These are phyloP conservation scores for Dunckerocampus dactyliophorus DNA, from an alignment of 2,113 vertebrate genomes.

Conservation along the genomic window DNA sequence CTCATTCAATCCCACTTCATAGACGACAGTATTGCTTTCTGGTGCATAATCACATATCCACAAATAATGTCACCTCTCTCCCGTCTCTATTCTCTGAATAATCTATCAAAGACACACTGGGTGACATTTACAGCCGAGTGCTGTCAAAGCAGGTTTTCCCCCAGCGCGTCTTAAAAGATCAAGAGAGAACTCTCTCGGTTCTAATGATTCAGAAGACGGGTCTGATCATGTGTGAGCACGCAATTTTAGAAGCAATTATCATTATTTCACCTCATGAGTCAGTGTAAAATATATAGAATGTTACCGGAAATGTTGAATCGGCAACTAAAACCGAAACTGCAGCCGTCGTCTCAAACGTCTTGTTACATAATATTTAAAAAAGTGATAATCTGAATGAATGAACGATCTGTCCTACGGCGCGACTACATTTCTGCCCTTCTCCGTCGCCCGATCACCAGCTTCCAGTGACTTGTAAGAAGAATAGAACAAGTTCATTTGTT, in stretches of 20 bases:
- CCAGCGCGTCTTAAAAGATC: slow-evolving; percentile 37
- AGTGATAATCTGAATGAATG: too few species aligned
- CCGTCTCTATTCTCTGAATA: slow-evolving; percentile 32
- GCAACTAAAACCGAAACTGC: too few species aligned
- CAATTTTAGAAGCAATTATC: slow-evolving; percentile 12
- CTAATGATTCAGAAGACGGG: slow-evolving; percentile 48
- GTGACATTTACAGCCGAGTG: slow-evolving; percentile 42
- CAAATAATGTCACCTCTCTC: slow-evolving; percentile 42
- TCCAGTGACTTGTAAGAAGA: neutral
- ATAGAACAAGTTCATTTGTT: neutral
- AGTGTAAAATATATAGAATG: too few species aligned
- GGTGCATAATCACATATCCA: slow-evolving; percentile 49
- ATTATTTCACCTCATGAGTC: too few species aligned
- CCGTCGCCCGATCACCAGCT: too few species aligned
- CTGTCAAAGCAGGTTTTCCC: slow-evolving; percentile 46
- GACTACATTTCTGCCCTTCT: too few species aligned
- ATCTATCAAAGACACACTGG: slow-evolving; percentile 50
- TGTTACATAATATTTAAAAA: too few species aligned
- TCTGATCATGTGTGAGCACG: slow-evolving; percentile 40
- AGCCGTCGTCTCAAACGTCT: too few species aligned
- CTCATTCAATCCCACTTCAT: slow-evolving; percentile 27
- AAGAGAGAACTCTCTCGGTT: slow-evolving; percentile 32
- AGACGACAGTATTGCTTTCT: slow-evolving; percentile 20
- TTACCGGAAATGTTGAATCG: too few species aligned
- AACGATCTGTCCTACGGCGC: too few species aligned